Conservation (phyloP, 2,113 vertebrate species). For the Erythrolamprus reginae region DNA sequence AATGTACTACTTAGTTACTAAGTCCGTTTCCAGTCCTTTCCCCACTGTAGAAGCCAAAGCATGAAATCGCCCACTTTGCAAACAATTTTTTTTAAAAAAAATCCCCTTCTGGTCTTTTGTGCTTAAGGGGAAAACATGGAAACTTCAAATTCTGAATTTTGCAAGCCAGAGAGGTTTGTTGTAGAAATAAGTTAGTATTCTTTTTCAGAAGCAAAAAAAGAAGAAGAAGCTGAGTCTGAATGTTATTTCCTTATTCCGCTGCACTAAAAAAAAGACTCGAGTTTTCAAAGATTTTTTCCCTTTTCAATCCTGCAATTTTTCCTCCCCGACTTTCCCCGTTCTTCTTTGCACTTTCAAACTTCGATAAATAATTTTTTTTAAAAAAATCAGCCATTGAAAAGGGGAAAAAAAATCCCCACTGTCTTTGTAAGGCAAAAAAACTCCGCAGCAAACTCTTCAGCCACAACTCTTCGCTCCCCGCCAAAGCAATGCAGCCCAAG, state of each 20-base stretch:
- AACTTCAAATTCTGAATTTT: neutral
- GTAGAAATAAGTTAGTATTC: neutral
- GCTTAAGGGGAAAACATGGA: neutral
- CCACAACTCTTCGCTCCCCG: too few species aligned
- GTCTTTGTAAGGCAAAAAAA: too few species aligned
- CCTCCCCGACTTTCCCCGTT: too few species aligned
- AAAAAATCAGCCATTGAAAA: too few species aligned
- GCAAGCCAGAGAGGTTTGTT: too few species aligned
- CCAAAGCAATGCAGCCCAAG: too few species aligned
- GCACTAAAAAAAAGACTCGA: neutral
- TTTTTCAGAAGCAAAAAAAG: neutral
- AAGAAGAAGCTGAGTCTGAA: neutral
- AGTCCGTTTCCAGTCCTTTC: neutral
- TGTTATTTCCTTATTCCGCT: neutral
- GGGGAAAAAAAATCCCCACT: too few species aligned
- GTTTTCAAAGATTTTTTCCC: too few species aligned
- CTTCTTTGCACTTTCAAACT: too few species aligned
- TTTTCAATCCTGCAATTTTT: too few species aligned
- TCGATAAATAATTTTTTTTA: too few species aligned
- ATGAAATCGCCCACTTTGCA: neutral
- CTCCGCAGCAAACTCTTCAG: too few species aligned
- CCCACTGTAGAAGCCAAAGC: neutral
- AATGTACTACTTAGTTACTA: neutral
- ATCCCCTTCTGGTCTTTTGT: neutral
- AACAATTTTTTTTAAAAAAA: neutral